Evolutionary conservation across 2,888 invertebrate species (phyloP).

Genomic region (Pachydiplax longipennis): DNA sequence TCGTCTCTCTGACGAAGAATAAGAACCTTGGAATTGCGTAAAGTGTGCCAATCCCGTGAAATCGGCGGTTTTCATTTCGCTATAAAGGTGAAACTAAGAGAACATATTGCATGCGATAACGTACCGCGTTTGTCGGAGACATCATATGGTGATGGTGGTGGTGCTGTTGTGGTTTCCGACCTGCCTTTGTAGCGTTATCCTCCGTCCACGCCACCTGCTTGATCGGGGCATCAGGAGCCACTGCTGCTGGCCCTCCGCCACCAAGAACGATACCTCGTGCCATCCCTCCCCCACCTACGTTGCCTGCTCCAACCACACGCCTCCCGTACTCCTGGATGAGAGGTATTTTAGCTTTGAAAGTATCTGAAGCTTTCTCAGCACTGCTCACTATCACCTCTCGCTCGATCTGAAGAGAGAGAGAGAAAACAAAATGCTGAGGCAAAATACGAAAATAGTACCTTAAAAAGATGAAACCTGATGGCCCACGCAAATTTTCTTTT

Average conservation of each 20-base stretch:
- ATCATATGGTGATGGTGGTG: not conserved
- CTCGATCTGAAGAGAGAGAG: conserved; percentile 70
- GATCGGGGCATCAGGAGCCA: conserved; percentile 79
- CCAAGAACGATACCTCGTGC: not conserved
- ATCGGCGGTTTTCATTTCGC: not conserved
- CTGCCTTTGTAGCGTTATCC: conserved; percentile 48
- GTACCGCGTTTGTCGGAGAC: conserved; percentile 14
- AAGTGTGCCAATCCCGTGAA: not conserved
- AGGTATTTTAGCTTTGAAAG: conserved; percentile 73
- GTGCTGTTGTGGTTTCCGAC: conserved; percentile 7
- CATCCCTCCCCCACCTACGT: not conserved
- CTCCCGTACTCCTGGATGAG: conserved; percentile 53
- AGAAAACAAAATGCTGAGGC: conserved; percentile 50
- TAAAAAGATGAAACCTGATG: not conserved
- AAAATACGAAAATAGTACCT: not conserved
- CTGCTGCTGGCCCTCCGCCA: conserved; percentile 66
- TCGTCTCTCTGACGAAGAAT: no score
- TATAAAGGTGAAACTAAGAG: not conserved
- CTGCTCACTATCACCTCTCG: conserved; percentile 78
- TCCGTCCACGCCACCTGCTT: conserved; percentile 76
- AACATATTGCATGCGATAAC: not conserved
- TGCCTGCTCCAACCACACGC: not conserved
- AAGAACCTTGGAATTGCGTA: not conserved
- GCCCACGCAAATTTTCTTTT: not conserved
- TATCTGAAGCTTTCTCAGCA: conserved; percentile 72